Conservation (phyloP, 1,140 invertebrate species). For the Drosophila rufa region DNA sequence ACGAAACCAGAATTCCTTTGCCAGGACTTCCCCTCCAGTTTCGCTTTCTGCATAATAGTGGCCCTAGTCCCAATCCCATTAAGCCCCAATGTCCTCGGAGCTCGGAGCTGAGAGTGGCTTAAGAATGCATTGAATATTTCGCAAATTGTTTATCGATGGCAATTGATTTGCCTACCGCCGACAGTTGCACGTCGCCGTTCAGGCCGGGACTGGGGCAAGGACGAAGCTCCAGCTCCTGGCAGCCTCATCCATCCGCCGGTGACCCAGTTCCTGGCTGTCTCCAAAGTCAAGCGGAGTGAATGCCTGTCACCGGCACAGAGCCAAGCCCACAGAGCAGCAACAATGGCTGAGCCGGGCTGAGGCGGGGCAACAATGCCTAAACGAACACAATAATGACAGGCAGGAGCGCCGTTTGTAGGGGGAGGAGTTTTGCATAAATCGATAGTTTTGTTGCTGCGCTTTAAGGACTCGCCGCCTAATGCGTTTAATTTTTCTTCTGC, state of each 20-base stretch:
- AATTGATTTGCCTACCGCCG: slow-evolving; percentile 60
- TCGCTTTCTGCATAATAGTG: slow-evolving; percentile 1
- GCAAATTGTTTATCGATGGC: slow-evolving; percentile 53
- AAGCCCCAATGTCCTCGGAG: slow-evolving; percentile 8
- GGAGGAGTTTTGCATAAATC: slow-evolving; percentile 68
- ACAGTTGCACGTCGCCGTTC: slow-evolving; percentile 59
- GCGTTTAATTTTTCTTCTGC: slow-evolving; percentile 80
- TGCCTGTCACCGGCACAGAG: slow-evolving; percentile 56
- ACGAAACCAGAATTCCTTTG: neutral
- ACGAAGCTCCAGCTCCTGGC: slow-evolving; percentile 13
- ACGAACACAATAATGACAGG: slow-evolving; percentile 68
- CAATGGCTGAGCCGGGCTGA: slow-evolving; percentile 30
- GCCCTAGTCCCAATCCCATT: slow-evolving; percentile 24
- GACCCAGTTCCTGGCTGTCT: slow-evolving; percentile 63
- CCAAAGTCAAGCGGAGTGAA: slow-evolving; percentile 57
- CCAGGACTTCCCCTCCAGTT: neutral
- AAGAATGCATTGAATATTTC: slow-evolving; percentile 51
- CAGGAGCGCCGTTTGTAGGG: slow-evolving; percentile 2
- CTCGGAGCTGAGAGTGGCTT: slow-evolving; percentile 17
- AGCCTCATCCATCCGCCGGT: slow-evolving; percentile 31
- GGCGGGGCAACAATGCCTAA: slow-evolving; percentile 63
- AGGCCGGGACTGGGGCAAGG: slow-evolving; percentile 55
- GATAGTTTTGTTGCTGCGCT: slow-evolving; percentile 62
- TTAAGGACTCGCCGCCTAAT: slow-evolving; percentile 58
- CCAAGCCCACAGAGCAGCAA: slow-evolving; percentile 31